A percentile compares a stretch with the other conserved stretches of the same genome.
These are phyloP conservation scores for Melanitta fusca DNA, from an alignment of 2,797 vertebrate genomes.

Conservation along the genomic window DNA sequence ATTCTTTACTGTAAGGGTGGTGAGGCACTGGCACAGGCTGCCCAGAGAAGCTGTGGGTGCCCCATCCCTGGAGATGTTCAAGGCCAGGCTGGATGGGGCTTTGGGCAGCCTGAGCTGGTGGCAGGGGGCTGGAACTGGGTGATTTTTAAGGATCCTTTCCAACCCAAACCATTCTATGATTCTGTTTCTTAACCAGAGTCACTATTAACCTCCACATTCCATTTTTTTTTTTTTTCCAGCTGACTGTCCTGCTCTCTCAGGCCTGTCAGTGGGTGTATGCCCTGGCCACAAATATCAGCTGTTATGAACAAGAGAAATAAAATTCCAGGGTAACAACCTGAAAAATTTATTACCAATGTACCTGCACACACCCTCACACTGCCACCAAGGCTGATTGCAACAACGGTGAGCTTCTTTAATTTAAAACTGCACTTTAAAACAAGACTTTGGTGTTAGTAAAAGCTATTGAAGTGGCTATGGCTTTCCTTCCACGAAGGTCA, in stretches of 20 bases:
- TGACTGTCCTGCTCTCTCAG: neutral
- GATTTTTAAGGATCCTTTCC: too few species aligned
- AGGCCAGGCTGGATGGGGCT: too few species aligned
- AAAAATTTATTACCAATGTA: neutral
- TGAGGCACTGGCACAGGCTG: too few species aligned
- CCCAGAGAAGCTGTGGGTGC: too few species aligned
- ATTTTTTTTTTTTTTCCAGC: neutral
- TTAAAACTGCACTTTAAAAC: neutral
- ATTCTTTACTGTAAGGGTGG: too few species aligned
- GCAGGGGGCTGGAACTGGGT: too few species aligned
- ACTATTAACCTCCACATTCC: neutral
- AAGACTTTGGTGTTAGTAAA: neutral
- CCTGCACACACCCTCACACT: neutral
- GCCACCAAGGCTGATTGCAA: rapidly evolving
- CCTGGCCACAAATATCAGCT: neutral
- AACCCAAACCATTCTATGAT: too few species aligned
- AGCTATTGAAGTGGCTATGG: neutral
- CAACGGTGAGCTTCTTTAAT: neutral
- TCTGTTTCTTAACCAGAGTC: neutral
- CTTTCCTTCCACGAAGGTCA: neutral
- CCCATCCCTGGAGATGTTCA: too few species aligned
- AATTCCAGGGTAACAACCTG: neutral
- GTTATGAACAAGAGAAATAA: neutral
- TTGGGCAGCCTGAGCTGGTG: too few species aligned
- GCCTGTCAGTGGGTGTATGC: neutral